Conservation (phyloP, 2,888 invertebrate genomes). For the Cybosia mesomella region DNA sequence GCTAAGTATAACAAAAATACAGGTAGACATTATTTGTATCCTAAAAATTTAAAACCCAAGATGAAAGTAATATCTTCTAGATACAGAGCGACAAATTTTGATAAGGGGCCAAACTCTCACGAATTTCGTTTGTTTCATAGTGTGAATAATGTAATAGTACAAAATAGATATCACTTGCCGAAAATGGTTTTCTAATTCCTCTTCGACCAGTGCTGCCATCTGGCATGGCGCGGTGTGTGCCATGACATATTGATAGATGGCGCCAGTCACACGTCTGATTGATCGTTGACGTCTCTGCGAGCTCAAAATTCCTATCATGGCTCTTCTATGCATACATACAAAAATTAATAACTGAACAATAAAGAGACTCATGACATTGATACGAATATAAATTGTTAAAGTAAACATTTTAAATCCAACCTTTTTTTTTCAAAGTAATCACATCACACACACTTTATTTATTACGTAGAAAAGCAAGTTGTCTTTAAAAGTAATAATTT, state of each 20-base stretch:
- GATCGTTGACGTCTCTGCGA: conserved; percentile 78
- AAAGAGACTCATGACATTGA: too few species aligned
- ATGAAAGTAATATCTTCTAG: not conserved
- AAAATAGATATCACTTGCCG: conserved; percentile 56
- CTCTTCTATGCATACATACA: conserved; percentile 35
- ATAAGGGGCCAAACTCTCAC: not conserved
- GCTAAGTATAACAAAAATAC: too few species aligned
- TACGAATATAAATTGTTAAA: not conserved
- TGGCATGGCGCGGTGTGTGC: conserved; percentile 70
- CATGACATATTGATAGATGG: conserved; percentile 84
- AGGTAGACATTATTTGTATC: not conserved
- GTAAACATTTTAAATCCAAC: not conserved
- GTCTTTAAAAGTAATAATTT: not conserved
- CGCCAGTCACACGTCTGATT: conserved; percentile 79
- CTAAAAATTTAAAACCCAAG: not conserved
- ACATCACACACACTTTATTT: not conserved
- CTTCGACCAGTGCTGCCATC: conserved; percentile 78
- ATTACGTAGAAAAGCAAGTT: not conserved
- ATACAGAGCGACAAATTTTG: not conserved
- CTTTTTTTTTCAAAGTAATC: not conserved
- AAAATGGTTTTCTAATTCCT: conserved; percentile 83
- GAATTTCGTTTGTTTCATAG: not conserved
- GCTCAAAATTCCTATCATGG: conserved; percentile 55
- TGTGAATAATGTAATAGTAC: not conserved
- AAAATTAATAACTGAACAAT: conserved; percentile 34